Base-by-base conservation (phyloP, 2,797 vertebrate genomes). In the Sylvilagus floridanus region DNA sequence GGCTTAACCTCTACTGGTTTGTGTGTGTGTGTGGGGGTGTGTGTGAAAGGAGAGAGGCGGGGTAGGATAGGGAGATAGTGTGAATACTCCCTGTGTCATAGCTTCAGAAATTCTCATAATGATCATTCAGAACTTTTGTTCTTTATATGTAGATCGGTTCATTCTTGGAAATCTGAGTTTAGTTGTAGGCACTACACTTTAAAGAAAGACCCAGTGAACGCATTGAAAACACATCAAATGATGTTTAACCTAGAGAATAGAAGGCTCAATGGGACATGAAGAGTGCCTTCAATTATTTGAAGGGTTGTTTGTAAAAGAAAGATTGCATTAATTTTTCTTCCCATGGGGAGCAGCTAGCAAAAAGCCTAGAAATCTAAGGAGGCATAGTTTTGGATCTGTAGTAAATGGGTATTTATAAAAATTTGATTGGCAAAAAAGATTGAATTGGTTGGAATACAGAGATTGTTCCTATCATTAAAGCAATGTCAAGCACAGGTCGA, bases 311-410 rank as follows among this genome's bases (percentile, higher is more conserved):
- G 22, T 68, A 84, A 84, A 95, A 83, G 78, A 65, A 89, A n/a
- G 37, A 90, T 94, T 86, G 52, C 37, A 93, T 88, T 95, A 81
- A 81, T 81, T 94, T 94, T 96, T 63, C 5, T 92, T 96, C 81
- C 95, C 78, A 84, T 7, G 24, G 71, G 72, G 71, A 94, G 35
- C 13, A 22, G 73, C n/a, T 83, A 88, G n/a, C 6, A 84, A 26
- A 84, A 83, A 95, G 73, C 32, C 16, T 57, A 84, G 66, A 73
- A 95, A 95, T 95, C 94, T 81, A 72, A 95, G 52, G 13, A 82
- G 66, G 30, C 11, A 30, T n/a, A 73, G 77, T 92, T 95, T 92
- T 84, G 32, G 11, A 63, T 90, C 7, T 22, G 12, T 66, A 16
- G 24, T 88, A 66, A 52, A 85, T 57, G 21, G 12, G 13, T 24